Percentiles rank a stretch among this genome's conserved stretches.
These are phyloP conservation scores for Venturia canescens DNA, from an alignment of 1,140 invertebrate genomes.

Conservation along the genomic window DNA sequence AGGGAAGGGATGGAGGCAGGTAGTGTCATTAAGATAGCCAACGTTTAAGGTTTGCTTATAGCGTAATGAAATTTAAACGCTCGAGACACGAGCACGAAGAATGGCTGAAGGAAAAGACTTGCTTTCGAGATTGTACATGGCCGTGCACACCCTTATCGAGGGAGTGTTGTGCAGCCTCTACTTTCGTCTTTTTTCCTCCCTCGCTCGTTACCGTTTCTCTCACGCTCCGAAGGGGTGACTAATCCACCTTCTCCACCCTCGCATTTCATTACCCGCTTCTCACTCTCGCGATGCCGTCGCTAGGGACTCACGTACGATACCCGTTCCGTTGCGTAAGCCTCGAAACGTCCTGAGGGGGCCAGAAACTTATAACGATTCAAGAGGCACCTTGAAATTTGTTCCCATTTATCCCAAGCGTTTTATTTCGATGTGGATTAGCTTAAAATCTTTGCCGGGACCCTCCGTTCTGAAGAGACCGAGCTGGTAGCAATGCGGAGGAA, in stretches of 20 bases:
- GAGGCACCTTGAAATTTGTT: no score
- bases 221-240: constrained; percentile 50
- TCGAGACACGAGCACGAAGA: constrained; percentile 38
- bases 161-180: constrained; percentile 52
- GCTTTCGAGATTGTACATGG: constrained; percentile 50
- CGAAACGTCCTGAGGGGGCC: constrained; percentile 43
- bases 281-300: constrained; percentile 48
- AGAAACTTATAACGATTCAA: no score
- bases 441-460: no score
- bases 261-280: constrained; percentile 59
- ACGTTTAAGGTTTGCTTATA: constrained; percentile 46
- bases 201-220: not conserved
- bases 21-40: constrained; percentile 45
- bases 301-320: constrained; percentile 30
- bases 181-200: not conserved
- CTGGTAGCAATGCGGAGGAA: no score
- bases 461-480: no score
- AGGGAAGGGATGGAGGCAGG: constrained; percentile 46
- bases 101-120: constrained; percentile 42
- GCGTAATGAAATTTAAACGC: constrained; percentile 65
- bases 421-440: no score
- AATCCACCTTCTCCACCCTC: constrained; percentile 58
- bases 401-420: no score
- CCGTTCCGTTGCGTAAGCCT: not conserved
- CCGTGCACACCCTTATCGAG: constrained; percentile 57